phyloP scores from a whole-genome alignment of 2,113 vertebrate species.

The Anolis sagrei region DNA sequence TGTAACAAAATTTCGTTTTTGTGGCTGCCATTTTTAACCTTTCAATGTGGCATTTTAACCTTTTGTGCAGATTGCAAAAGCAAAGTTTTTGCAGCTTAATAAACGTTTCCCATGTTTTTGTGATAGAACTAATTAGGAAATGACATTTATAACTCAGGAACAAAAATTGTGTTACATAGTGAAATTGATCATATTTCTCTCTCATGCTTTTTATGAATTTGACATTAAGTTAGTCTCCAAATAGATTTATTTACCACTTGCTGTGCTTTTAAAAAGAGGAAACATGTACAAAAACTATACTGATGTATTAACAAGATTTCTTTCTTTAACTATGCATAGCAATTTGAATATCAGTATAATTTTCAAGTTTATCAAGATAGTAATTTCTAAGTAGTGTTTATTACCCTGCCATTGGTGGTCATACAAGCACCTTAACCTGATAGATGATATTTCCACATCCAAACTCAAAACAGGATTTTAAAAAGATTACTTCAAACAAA shows the following conservation, averaged over 20 bases:
- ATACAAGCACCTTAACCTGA: not conserved
- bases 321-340: not conserved
- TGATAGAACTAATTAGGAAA: no score
- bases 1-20: no score
- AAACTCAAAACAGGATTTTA: not conserved
- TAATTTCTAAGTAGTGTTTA: not conserved
- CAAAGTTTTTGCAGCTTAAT: no score
- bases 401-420: not conserved
- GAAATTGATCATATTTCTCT: not conserved
- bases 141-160: not conserved
- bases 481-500: slow-evolving; percentile 2
- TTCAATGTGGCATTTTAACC: no score
- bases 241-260: not conserved
- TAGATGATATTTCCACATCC: not conserved
- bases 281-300: no score
- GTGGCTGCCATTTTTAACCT: no score
- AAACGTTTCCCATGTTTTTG: no score
- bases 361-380: not conserved
- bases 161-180: no score
- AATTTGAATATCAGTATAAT: not conserved
- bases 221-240: not conserved
- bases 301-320: not conserved
- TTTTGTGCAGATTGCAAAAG: no score
- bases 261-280: not conserved
- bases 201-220: not conserved